Evolutionary conservation across 1,140 invertebrate species (phyloP).

Genomic region (Drosophila kikkawai): DNA sequence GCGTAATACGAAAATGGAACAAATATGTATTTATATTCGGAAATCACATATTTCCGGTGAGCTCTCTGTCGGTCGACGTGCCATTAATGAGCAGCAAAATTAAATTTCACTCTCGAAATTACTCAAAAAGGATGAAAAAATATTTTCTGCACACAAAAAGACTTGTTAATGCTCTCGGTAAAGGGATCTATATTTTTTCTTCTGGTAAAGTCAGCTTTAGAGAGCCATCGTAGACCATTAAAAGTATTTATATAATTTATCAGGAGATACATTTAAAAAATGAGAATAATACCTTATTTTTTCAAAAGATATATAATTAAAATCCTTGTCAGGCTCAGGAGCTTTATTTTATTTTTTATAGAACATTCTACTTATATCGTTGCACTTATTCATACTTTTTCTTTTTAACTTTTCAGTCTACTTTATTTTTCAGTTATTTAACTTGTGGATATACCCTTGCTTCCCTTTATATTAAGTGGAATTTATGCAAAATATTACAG

Average conservation of each 20-base stretch:
- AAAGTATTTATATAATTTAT: not conserved
- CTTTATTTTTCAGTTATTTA: not conserved
- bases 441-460: conserved; percentile 2
- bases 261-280: not conserved
- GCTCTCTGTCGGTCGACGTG: conserved; percentile 42
- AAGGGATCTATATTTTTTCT: not conserved
- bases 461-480: conserved; percentile 27
- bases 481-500: conserved; percentile 65
- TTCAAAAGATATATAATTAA: not conserved
- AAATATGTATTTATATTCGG: conserved; percentile 73
- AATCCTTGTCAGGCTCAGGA: not conserved
- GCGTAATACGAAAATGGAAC: conserved; percentile 31
- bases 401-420: not conserved
- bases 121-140: conserved; percentile 51
- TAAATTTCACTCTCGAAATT: conserved; percentile 72
- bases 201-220: not conserved
- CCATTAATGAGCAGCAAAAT: conserved; percentile 79
- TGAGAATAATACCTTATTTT: no score
- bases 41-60: conserved; percentile 78
- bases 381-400: not conserved
- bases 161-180: conserved; percentile 9
- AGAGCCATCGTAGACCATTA: not conserved
- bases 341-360: no score
- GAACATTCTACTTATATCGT: not conserved
- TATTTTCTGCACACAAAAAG: not conserved